phyloP scores from a whole-genome alignment of 2,797 vertebrate genomes.

The Brachyalestes nurse region DNA sequence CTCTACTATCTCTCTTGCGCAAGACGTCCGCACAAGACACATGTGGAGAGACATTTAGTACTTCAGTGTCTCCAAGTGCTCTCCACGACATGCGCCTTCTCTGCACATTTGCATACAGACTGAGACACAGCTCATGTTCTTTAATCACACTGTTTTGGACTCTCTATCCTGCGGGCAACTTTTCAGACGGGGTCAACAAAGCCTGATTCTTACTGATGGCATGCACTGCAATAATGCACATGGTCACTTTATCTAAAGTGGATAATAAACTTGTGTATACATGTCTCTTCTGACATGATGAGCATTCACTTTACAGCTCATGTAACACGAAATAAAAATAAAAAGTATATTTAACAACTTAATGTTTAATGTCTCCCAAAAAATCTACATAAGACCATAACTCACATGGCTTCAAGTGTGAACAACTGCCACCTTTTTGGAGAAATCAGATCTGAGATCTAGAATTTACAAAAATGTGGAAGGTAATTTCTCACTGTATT shows the following conservation, averaged over 20 bases:
- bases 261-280: background rate
- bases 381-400: background rate
- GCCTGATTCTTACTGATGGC: background rate
- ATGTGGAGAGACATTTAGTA: background rate
- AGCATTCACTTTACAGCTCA: background rate
- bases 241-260: background rate
- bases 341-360: background rate
- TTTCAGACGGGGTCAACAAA: background rate
- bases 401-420: background rate
- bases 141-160: background rate
- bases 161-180: background rate
- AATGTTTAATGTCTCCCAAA: background rate
- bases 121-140: background rate
- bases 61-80: background rate
- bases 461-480: too few relatives aligned
- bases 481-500: background rate
- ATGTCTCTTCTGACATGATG: background rate
- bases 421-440: background rate
- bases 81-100: background rate
- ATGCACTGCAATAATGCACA: conserved; percentile 3
- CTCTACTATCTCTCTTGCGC: background rate
- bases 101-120: background rate
- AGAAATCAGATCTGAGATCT: background rate
- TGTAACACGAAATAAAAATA: too few relatives aligned
- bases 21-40: background rate